Evolutionary conservation across 2,888 invertebrate genomes (phyloP), one percentile per base, ranked within the genome.

Genomic region (Poecilus cupreus): DNA sequence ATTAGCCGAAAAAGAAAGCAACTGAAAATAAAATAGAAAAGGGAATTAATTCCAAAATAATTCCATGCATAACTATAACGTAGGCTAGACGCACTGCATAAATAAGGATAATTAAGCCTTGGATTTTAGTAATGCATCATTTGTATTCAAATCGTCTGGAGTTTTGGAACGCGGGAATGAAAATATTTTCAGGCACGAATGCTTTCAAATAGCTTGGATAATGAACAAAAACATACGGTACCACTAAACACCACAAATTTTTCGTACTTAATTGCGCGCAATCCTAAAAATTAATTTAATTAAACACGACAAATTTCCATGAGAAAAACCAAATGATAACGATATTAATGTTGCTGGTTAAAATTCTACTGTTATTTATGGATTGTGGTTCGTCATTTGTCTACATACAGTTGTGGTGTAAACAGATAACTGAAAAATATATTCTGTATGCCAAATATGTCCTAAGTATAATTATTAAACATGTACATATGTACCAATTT

Each of bases 61-160:
- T 76, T 76, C 39, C 57, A 39, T 54, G 51, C 75, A 75, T 75
- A 57, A 76, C 39, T 39, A 39, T 57, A 60, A 22, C 57, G 76
- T 57, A 57, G 57, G 60, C 57, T 57, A 57, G 54, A 76, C 76
- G 10, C 37, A 57, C 22, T 76, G 43, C 22, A 76, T 76, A 76
- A 76, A 76, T 76, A 46, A 76, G 26, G 39, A 54, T 76, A 76
- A 76, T 76, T 76, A 76, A 76, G 26, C 49, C 49, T 37, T 26
- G 75, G 75, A 75, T 75, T 51, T 51, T n/a, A 75, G 51, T 75
- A 75, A 75, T 75, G 51, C 75, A 75, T 70, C 49, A 75, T 75
- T 75, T 75, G 75, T 75, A 75, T 75, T 75, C 75, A 75, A 75
- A 75, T 75, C 22, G 75, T 32, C 16, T 13, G 18, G 18, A 51